Conservation (phyloP, 2,113 vertebrate genomes). For the Syngnathus floridae region DNA sequence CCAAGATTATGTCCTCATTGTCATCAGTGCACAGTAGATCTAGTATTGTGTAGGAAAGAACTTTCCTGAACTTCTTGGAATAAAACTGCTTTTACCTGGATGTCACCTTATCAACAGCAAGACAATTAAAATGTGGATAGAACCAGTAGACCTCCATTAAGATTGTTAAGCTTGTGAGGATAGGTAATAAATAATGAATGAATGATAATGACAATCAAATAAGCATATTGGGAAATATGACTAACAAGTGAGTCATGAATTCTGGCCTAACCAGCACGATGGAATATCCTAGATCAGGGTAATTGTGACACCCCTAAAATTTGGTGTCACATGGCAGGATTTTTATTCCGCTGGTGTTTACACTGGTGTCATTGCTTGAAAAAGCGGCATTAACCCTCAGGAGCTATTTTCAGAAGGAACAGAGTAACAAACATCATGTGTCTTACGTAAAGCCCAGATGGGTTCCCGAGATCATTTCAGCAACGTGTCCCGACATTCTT, state of each 20-base stretch:
- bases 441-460: neutral
- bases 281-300: neutral
- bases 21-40: neutral
- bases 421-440: neutral
- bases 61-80: neutral
- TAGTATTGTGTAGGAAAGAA: neutral
- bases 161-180: no score
- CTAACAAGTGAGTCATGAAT: no score
- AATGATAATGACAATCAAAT: neutral
- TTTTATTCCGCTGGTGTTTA: slow-evolving; percentile 10
- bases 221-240: no score
- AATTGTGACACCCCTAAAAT: neutral
- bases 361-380: neutral
- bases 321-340: neutral
- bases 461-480: neutral
- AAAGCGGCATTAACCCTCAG: slow-evolving; percentile 3
- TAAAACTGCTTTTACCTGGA: neutral
- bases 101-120: neutral
- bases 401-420: slow-evolving; percentile 7
- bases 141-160: neutral
- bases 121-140: neutral
- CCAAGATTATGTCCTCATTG: neutral
- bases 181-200: neutral
- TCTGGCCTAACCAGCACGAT: no score
- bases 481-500: neutral